Base-by-base conservation (phyloP, 2,797 vertebrate genomes). In the Echiichthys vipera region DNA sequence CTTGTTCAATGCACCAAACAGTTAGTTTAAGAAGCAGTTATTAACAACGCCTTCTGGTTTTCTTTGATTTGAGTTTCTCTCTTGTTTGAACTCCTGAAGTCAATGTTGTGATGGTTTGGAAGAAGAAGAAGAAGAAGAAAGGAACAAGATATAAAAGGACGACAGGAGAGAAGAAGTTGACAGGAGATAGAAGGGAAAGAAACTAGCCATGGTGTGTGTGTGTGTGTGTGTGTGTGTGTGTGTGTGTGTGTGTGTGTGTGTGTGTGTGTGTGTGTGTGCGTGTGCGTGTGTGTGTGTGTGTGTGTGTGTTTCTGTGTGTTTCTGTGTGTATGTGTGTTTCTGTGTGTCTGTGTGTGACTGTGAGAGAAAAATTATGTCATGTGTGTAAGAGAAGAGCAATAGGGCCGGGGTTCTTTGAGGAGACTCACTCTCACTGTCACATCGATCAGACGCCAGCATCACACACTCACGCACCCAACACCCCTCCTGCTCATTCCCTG, bases 381-480 rank as follows among this genome's bases (percentile, higher is more conserved):
- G 74, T 76, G 74, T 86, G 80, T 84, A 73, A 50, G 70, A 69
- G 78, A 65, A 78, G 57, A 71, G 75, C 83, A 89, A 84, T 78
- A 85, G 81, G 86, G 69, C 77, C 29, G 25, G 37, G 80, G 64
- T 84, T 83, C 77, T 86, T 83, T 17, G 29, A 85, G 81, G 81
- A 88, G 85, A 88, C 83, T 91, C 84, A 88, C 78, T 85, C 80
- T 84, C 74, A 83, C 61, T 84, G 77, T 87, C 85, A 79, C 80
- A 86, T 91, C 47, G 57, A 90, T 87, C 65, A 89, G 91, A 92
- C 89, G 61, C 83, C 64, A 87, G 59, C 84, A 76, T 87, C 51
- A 78, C 76, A 83, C 63, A 53, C 55, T 65, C 81, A 79, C 22
- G 49, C 71, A 71, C 58, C 47, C 69, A 63, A 72, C 81, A 83